Conservation (phyloP, 1,140 invertebrate species). For the Theocolax elegans region DNA sequence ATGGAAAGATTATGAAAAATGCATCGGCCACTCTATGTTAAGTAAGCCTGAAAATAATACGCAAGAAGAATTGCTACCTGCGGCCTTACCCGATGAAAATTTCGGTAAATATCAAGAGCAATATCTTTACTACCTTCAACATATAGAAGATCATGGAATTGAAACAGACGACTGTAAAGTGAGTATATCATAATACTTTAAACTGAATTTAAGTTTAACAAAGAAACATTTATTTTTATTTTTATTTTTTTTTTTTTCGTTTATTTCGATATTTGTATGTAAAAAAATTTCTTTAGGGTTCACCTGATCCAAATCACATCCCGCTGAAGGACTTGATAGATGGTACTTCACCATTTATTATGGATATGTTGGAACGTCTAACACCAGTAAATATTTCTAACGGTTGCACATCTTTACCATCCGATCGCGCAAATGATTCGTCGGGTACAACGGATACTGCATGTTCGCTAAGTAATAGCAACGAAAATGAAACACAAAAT, state of each 20-base stretch:
- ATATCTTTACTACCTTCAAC: conserved; percentile 56
- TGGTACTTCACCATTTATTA: conserved; percentile 51
- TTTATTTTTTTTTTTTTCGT: background rate
- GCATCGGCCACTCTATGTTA: conserved; percentile 54
- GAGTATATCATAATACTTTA: background rate
- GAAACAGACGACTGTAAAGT: conserved; percentile 46
- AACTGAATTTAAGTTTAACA: background rate
- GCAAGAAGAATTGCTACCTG: conserved; percentile 29
- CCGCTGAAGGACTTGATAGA: conserved; percentile 56
- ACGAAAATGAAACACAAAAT: background rate
- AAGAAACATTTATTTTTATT: background rate
- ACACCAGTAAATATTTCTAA: conserved; percentile 46
- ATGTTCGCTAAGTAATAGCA: background rate
- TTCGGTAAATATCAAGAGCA: conserved; percentile 59
- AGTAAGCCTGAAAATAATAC: conserved; percentile 46
- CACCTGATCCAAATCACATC: conserved; percentile 51
- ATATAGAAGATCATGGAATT: conserved; percentile 52
- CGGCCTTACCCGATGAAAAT: conserved; percentile 41
- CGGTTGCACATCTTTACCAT: conserved; percentile 17
- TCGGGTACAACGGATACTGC: background rate
- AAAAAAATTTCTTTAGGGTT: conserved; percentile 38
- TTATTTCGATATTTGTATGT: too few species aligned
- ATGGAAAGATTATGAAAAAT: conserved; percentile 56
- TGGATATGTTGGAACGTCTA: conserved; percentile 51
- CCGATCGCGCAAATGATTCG: background rate